A percentile compares a stretch with the other conserved stretches of the same genome.
Evolutionary conservation across 2,113 vertebrate genomes (phyloP).

Genomic region (Puntigrus tetrazona): DNA sequence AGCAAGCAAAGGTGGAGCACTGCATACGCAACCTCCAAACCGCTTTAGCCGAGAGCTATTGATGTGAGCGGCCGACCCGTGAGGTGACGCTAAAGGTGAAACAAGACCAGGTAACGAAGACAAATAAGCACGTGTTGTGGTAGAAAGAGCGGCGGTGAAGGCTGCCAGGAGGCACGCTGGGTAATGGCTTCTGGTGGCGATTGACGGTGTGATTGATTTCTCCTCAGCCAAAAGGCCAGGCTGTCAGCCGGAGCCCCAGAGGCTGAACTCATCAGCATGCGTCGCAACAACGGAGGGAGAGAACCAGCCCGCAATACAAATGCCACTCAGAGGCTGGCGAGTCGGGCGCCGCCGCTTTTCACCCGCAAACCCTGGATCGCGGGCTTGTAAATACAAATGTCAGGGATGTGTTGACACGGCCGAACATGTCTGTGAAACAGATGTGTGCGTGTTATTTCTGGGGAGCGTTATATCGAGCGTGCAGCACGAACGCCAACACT

Average conservation of each 20-base stretch:
- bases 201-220: conserved; percentile 76
- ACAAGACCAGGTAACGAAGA: conserved; percentile 33
- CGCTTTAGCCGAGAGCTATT: conserved; percentile 12
- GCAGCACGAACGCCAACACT: background rate
- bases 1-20: background rate
- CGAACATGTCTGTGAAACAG: background rate
- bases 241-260: conserved; percentile 54
- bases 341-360: conserved; percentile 46
- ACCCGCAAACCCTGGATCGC: conserved; percentile 55
- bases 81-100: conserved; percentile 4
- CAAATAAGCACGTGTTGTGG: conserved; percentile 22
- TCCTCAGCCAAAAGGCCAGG: conserved; percentile 65
- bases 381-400: conserved; percentile 60
- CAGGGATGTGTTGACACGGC: conserved; percentile 37
- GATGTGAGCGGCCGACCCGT: background rate
- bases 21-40: background rate
- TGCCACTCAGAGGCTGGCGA: conserved; percentile 56
- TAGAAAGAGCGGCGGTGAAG: background rate
- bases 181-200: conserved; percentile 68
- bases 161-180: conserved; percentile 40
- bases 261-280: conserved; percentile 67
- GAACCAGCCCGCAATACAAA: conserved; percentile 66
- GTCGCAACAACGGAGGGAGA: conserved; percentile 43
- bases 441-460: conserved; percentile 15
- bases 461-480: background rate